phyloP scores from a whole-genome alignment of 2,797 vertebrate genomes.

The Lutjanus argentimaculatus region DNA sequence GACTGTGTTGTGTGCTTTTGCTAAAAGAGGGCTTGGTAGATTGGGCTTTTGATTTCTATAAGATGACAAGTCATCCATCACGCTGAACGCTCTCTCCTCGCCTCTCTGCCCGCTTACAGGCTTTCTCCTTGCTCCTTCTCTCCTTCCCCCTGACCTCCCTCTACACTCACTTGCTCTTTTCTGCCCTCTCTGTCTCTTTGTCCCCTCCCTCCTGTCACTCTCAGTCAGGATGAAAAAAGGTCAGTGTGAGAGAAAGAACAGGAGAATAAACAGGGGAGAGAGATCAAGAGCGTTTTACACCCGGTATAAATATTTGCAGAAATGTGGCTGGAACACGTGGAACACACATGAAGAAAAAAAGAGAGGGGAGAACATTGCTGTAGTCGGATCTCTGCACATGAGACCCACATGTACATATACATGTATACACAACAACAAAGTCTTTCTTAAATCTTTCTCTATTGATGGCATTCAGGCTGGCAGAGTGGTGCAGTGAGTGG shows the following conservation, averaged over 20 bases:
- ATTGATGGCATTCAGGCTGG: slow-evolving; percentile 56
- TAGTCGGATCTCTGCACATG: slow-evolving; percentile 68
- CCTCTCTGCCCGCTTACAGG: slow-evolving; percentile 10
- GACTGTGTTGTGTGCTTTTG: slow-evolving; percentile 71
- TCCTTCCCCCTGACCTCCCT: slow-evolving; percentile 66
- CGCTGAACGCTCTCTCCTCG: slow-evolving; percentile 30
- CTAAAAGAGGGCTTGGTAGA: slow-evolving; percentile 65
- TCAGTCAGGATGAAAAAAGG: slow-evolving; percentile 82
- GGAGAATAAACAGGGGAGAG: slow-evolving; percentile 87
- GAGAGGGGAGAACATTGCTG: slow-evolving; percentile 65
- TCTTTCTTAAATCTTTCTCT: slow-evolving; percentile 53
- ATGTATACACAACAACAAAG: slow-evolving; percentile 70
- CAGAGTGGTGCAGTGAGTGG: slow-evolving; percentile 41
- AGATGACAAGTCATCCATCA: slow-evolving; percentile 85
- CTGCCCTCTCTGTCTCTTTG: slow-evolving; percentile 55
- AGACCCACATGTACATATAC: slow-evolving; percentile 59
- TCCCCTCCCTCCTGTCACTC: slow-evolving; percentile 80
- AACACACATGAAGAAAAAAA: slow-evolving; percentile 86
- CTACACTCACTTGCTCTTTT: slow-evolving; percentile 65
- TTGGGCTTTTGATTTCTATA: slow-evolving; percentile 78
- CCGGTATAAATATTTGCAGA: slow-evolving; percentile 89
- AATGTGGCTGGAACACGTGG: slow-evolving; percentile 88
- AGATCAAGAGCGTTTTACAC: slow-evolving; percentile 90
- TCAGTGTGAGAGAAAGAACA: slow-evolving; percentile 85
- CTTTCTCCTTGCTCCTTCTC: slow-evolving; percentile 45